Percentiles rank a stretch among this genome's conserved stretches.
phyloP scores from a whole-genome alignment of 2,888 invertebrate species.

The Trachelus stipa region DNA sequence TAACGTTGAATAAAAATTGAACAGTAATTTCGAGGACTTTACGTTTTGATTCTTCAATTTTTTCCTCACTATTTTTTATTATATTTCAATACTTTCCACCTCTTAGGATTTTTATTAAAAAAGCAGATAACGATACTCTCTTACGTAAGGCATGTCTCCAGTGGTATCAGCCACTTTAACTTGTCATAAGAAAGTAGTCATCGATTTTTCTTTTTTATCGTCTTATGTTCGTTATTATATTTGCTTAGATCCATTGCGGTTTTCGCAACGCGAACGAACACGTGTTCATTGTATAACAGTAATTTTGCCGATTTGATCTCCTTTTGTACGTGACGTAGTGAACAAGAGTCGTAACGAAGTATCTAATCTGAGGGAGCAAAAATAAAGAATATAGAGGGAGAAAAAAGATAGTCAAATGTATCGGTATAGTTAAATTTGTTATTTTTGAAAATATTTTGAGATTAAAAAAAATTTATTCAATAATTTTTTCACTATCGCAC shows the following conservation, averaged over 20 bases:
- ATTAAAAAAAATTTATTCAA: no score
- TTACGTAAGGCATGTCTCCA: not conserved
- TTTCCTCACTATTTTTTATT: not conserved
- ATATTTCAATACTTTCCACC: not conserved
- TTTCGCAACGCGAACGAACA: not conserved
- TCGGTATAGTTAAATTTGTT: not conserved
- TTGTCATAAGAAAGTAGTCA: not conserved
- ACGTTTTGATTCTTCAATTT: not conserved
- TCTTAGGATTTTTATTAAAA: not conserved
- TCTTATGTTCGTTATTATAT: not conserved
- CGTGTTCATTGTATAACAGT: not conserved
- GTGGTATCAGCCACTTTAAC: not conserved
- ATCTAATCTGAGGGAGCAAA: not conserved
- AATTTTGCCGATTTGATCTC: not conserved
- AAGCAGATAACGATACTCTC: not conserved
- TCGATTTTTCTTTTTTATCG: not conserved
- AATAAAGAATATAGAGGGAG: not conserved
- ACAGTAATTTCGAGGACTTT: not conserved
- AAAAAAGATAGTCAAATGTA: not conserved
- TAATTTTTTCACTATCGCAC: no score
- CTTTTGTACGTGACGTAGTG: not conserved
- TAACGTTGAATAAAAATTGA: not conserved
- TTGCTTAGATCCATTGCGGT: not conserved
- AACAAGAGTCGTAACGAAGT: no score
- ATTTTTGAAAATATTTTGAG: not conserved